These are phyloP conservation scores for Rhombomys opimus DNA, from an alignment of 2,113 vertebrate species.

Conservation along the genomic window DNA sequence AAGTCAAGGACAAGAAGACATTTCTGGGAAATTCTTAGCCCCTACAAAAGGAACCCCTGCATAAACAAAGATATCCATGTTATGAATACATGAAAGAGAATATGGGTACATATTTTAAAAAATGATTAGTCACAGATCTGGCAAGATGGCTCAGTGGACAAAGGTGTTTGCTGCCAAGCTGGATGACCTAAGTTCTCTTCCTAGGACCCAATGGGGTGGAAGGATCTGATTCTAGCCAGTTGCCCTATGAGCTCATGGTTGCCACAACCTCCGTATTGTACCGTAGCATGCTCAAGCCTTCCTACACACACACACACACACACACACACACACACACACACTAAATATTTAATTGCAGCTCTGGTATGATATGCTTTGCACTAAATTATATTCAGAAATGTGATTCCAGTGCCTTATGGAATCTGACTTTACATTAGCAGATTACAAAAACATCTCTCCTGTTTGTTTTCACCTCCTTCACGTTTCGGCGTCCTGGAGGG, in stretches of 20 bases:
- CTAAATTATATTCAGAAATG: slow-evolving; percentile 46
- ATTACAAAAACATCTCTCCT: slow-evolving; percentile 3
- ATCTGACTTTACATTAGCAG: background rate
- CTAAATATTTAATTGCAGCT: slow-evolving; percentile 24
- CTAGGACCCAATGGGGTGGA: background rate
- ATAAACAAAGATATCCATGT: slow-evolving; percentile 20
- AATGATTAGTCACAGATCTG: background rate
- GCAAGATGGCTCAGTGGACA: background rate
- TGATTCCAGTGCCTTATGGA: slow-evolving; percentile 24
- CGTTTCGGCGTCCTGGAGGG: slow-evolving; percentile 58
- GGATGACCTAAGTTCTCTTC: background rate
- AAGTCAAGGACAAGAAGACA: slow-evolving; percentile 19
- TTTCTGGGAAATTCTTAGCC: background rate
- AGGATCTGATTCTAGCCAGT: too few species aligned
- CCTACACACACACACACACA: background rate
- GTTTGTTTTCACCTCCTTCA: slow-evolving; percentile 65
- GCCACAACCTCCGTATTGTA: background rate
- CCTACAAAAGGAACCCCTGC: background rate
- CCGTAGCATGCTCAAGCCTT: background rate
- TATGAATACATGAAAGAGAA: slow-evolving; percentile 10
- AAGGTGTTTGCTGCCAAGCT: background rate
- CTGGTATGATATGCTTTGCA: background rate
- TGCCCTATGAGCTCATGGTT: background rate
- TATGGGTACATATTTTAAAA: background rate
- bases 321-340: background rate